Percentiles rank a stretch among this genome's conserved stretches.
Evolutionary conservation across 2,113 vertebrate species (phyloP).

Genomic region (Gallinago undulata): DNA sequence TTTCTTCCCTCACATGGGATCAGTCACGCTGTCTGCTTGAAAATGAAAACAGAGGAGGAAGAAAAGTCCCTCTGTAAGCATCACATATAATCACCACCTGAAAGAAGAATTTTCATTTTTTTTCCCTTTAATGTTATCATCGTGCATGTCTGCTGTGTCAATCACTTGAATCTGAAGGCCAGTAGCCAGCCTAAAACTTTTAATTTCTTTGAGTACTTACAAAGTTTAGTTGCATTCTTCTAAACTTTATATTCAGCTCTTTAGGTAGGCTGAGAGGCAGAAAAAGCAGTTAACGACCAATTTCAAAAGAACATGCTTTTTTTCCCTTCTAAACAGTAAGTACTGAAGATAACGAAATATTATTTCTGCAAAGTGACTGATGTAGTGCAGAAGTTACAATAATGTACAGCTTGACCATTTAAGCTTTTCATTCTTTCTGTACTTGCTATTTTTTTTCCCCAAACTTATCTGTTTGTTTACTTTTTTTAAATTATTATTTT

Average conservation of each 20-base stretch:
- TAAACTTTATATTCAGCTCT: background rate
- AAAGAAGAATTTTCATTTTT: background rate
- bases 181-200: background rate
- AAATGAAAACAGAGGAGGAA: background rate
- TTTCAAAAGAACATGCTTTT: background rate
- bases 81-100: background rate
- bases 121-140: background rate
- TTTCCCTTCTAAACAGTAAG: background rate
- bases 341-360: background rate
- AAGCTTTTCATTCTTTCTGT: background rate
- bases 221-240: background rate
- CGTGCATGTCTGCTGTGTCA: background rate
- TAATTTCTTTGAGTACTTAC: background rate
- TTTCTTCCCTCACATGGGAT: background rate
- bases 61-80: background rate
- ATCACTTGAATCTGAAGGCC: background rate
- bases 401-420: background rate
- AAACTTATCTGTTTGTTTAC: background rate
- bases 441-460: background rate
- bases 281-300: background rate
- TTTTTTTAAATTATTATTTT: background rate
- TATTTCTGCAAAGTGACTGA: background rate
- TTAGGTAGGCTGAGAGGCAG: background rate
- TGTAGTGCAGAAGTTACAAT: background rate
- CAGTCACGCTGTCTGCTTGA: background rate